Percentiles rank a stretch among this genome's conserved stretches.
phyloP scores from a whole-genome alignment of 2,888 invertebrate species.

The Andrena dorsata region DNA sequence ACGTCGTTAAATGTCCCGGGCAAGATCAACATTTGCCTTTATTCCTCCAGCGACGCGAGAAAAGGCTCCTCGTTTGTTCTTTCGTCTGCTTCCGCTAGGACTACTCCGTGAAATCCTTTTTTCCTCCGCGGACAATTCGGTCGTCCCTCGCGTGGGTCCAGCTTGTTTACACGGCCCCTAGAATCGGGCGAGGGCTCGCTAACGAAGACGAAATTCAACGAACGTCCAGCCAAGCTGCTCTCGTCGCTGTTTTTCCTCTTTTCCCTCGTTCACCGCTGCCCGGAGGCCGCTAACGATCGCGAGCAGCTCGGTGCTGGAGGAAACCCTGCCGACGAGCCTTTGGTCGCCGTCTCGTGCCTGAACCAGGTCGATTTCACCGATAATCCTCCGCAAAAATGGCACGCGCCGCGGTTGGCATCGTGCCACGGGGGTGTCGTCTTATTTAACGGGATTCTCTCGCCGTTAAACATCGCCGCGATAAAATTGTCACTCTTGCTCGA shows the following conservation, averaged over 20 bases:
- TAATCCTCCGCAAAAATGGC: conserved; percentile 9
- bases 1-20: conserved; percentile 56
- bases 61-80: conserved; percentile 5
- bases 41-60: conserved; percentile 12
- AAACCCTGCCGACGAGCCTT: conserved; percentile 42
- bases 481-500: no score
- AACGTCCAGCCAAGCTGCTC: conserved; percentile 32
- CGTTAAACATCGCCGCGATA: no score
- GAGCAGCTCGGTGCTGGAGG: conserved; percentile 13
- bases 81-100: conserved; percentile 22
- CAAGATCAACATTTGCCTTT: conserved; percentile 62
- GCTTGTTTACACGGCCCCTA: conserved; percentile 46
- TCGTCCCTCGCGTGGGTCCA: background rate
- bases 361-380: conserved; percentile 39
- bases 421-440: conserved; percentile 21
- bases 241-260: background rate
- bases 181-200: conserved; percentile 35
- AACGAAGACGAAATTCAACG: conserved; percentile 55
- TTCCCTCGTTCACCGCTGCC: background rate
- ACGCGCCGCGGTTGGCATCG: conserved; percentile 19
- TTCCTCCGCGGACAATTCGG: conserved; percentile 10
- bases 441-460: no score
- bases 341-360: conserved; percentile 38
- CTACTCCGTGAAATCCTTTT: conserved; percentile 32
- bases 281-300: conserved; percentile 36